phyloP scores from a whole-genome alignment of 2,888 invertebrate genomes.

The Hirtodrosophila histrioides region DNA sequence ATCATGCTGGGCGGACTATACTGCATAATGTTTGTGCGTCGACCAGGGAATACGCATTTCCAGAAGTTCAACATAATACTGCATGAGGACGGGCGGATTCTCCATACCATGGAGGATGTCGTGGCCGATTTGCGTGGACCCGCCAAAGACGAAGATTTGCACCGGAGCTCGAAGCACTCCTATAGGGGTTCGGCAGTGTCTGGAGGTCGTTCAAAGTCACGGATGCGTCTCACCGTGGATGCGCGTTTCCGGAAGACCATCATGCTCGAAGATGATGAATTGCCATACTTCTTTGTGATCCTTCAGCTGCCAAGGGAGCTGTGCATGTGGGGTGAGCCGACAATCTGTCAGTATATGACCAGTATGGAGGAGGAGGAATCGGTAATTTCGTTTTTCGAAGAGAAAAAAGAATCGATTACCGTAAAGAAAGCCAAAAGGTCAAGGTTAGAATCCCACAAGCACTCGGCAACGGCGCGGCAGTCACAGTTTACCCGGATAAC shows the following conservation, averaged over 20 bases:
- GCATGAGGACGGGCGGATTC: constrained; percentile 60
- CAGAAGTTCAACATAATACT: constrained; percentile 73
- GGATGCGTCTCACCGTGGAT: constrained; percentile 19
- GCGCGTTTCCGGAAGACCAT: constrained; percentile 1
- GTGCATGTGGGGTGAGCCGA: constrained; percentile 77
- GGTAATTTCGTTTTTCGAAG: constrained; percentile 8
- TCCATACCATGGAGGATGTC: constrained; percentile 50
- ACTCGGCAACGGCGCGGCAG: background rate
- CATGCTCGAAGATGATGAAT: constrained; percentile 30
- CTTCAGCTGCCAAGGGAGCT: constrained; percentile 68
- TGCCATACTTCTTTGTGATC: constrained; percentile 71
- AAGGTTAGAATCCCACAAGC: background rate
- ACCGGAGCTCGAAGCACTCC: background rate
- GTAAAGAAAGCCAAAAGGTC: constrained; percentile 4
- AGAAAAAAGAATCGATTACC: background rate
- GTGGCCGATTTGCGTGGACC: constrained; percentile 19
- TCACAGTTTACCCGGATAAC: background rate
- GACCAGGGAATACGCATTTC: constrained; percentile 64
- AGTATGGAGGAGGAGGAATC: constrained; percentile 24
- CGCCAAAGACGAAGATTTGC: background rate
- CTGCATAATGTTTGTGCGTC: constrained; percentile 71
- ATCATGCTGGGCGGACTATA: constrained; percentile 81
- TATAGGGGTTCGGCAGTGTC: background rate
- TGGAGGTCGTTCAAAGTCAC: constrained; percentile 1
- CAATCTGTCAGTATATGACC: constrained; percentile 72